A percentile compares a stretch with the other conserved stretches of the same genome.
phyloP scores from a whole-genome alignment of 2,888 invertebrate genomes.

The Melinopterus prodromus region DNA sequence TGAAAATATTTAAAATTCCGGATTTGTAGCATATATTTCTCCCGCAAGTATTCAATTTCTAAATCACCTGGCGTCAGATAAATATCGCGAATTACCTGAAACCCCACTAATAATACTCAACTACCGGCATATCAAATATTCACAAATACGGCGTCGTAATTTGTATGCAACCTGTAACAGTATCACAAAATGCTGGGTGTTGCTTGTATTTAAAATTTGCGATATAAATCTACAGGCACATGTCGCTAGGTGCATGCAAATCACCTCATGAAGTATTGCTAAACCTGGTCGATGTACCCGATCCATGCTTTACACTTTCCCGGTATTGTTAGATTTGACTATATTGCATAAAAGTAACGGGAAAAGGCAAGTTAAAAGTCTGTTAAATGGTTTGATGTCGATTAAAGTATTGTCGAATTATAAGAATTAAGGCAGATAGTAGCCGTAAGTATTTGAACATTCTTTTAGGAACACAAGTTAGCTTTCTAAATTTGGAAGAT shows the following conservation, averaged over 20 bases:
- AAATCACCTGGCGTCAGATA: neutral
- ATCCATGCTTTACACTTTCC: neutral
- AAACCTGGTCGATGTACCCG: neutral
- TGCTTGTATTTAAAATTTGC: neutral
- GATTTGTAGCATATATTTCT: neutral
- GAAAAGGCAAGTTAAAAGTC: too few species aligned
- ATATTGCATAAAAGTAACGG: neutral
- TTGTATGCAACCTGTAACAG: neutral
- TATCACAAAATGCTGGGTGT: neutral
- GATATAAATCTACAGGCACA: neutral
- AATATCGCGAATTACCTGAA: neutral
- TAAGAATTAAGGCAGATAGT: too few species aligned
- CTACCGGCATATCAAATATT: neutral
- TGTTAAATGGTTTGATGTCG: too few species aligned
- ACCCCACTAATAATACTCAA: neutral
- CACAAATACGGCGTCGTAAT: neutral
- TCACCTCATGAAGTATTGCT: neutral
- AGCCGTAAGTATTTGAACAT: too few species aligned
- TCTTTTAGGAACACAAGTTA: too few species aligned
- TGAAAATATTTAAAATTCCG: neutral
- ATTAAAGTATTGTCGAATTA: too few species aligned
- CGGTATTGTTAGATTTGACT: neutral
- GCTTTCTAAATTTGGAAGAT: too few species aligned
- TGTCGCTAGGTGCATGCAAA: neutral
- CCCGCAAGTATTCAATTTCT: neutral